Evolutionary conservation across 1,140 invertebrate genomes (phyloP), one percentile per base, ranked within the genome.

Genomic region (Aethina tumida): DNA sequence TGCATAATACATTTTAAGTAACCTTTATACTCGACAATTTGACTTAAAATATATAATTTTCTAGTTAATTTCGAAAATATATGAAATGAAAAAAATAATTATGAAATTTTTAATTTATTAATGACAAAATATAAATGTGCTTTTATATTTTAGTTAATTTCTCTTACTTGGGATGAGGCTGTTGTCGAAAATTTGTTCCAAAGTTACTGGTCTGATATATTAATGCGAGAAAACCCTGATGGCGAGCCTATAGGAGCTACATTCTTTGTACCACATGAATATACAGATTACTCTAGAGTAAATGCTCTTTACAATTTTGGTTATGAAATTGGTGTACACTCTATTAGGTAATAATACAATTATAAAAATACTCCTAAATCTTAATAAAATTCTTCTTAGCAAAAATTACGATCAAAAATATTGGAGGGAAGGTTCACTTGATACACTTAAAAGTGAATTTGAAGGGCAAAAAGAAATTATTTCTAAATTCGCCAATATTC

Each of bases 241-340:
- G 68, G 68, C 6, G 79, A 77, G 39, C 65, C 67, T 1, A 68
- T 72, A 1, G 59, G 68, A 2, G 68, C 67, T 15, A 83, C 79
- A 0, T 79, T 79, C 58, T 84, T 75, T 53, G 64, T 81, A 2
- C 73, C 70, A 7, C 75, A 83, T 48, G 75, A 81, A 43, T 81
- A 79, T 47, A 78, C 77, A 0, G 71, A 83, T 57, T 84, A 84
- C 45, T 58, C 63, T 15, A 48, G 65, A 45, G 52, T 82, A 8
- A 71, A 79, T 35, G 64, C 79, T 35, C 53, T 83, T 0, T 77
- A 77, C 48, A 63, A 68, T 28, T 52, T 61, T 6, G 79, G 80
- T 1, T 72, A 75, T 38, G 82, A 85, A 62, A 82, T 85, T 12
- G 80, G 71, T 4, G 67, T 78, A 0, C 79, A 68, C 40, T 76